A percentile compares a stretch with the other conserved stretches of the same genome.
Conservation (phyloP, 2,113 vertebrate genomes). For the Silurus asotus region DNA sequence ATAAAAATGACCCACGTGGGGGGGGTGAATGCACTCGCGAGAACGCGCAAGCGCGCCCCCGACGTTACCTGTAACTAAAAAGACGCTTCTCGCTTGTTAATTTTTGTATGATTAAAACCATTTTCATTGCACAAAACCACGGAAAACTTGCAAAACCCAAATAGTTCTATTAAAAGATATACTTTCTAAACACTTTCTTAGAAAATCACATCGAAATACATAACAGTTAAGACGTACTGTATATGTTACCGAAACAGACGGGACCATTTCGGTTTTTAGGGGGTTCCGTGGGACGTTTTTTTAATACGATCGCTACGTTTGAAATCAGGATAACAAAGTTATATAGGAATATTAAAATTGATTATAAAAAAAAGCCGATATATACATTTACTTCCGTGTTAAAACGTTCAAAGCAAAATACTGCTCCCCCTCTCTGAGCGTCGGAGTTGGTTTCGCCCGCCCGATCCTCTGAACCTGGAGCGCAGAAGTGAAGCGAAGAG, state of each 20-base stretch:
- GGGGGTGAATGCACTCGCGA: neutral
- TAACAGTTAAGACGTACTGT: neutral
- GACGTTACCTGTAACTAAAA: neutral
- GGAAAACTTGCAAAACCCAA: neutral
- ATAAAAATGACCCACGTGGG: neutral
- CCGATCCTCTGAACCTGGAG: neutral
- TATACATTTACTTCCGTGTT: neutral
- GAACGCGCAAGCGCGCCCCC: neutral
- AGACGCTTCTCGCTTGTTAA: neutral
- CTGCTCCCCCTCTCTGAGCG: neutral
- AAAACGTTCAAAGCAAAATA: neutral
- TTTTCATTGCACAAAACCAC: neutral
- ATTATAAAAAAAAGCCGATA: too few relatives aligned
- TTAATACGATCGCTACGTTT: neutral
- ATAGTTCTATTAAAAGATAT: neutral
- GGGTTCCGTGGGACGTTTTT: neutral
- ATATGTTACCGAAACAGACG: conserved; percentile 25
- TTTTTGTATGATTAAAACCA: neutral
- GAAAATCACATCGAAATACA: neutral
- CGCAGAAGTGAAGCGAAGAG: conserved; percentile 8
- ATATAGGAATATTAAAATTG: too few relatives aligned
- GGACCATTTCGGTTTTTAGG: neutral
- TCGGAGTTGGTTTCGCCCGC: conserved; percentile 14
- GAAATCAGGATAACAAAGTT: neutral
- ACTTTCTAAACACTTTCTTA: neutral